Base-by-base conservation (phyloP, 2,888 invertebrate species). In the Altica lythri region DNA sequence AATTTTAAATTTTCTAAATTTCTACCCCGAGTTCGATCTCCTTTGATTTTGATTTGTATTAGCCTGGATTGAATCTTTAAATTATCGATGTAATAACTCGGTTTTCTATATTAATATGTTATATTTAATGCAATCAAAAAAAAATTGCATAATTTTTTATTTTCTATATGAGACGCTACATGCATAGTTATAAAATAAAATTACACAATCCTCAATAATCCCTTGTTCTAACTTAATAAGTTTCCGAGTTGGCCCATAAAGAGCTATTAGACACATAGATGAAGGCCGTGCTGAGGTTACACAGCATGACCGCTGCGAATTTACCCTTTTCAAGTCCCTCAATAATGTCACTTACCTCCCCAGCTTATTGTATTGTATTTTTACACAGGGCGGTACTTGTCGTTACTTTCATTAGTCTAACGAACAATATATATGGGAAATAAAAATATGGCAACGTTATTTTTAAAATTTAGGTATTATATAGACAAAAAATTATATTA, bases 291-390 rank as follows among this genome's bases (percentile, higher is more conserved):
- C 43, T 43, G 48, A 53, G 53, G 47, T 53, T 48, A 53, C 53
- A 43, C 48, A 53, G 53, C 53, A 48, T 53, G 53, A 53, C 53
- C 53, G 53, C 53, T 48, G 43, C 32, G 42, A 53, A 53, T 53
- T 53, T 48, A 53, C 53, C 53, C 53, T 48, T 53, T 48, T 48
- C 25, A 42, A 43, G 48, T 47, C 53, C 47, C 53, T 53, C 35
- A 48, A 53, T 43, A 13, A 48, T 53, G 53, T 53, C 53, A 48
- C 53, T 47, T 48, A 53, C 53, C 32, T 49, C 49, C 25, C 48
- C 53, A 53, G 53, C 47, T 53, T n/a, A 48, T 29, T 48, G 53
- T 43, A 53, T 53, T 53, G 53, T 53, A 53, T 53, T 53, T 53
- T 53, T 53, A 47, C 48, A 53, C 42, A 53, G 47, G 53, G 48